These are phyloP conservation scores for Chlamydotis undulata DNA, from an alignment of 2,113 vertebrate species.

Conservation along the genomic window DNA sequence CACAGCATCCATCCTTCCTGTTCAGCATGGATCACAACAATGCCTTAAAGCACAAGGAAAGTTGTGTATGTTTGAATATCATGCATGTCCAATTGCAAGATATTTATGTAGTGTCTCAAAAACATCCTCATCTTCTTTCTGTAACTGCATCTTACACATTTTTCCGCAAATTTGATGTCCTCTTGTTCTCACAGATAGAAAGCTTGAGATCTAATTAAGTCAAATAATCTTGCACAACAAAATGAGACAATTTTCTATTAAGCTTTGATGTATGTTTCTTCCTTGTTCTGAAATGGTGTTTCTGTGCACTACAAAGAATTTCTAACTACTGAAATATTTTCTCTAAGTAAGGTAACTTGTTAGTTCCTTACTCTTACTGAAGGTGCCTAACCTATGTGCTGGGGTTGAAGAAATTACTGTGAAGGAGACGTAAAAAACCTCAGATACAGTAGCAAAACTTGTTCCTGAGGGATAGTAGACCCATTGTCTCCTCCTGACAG, in stretches of 20 bases:
- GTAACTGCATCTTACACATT: neutral
- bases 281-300: neutral
- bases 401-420: conserved; percentile 1
- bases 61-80: neutral
- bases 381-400: neutral
- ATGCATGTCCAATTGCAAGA: neutral
- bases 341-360: neutral
- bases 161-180: conserved; percentile 11
- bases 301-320: neutral
- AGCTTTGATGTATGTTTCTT: neutral
- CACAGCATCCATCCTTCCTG: neutral
- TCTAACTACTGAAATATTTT: neutral
- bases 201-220: conserved; percentile 37
- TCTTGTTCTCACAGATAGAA: neutral
- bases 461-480: neutral
- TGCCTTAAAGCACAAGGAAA: conserved; percentile 17
- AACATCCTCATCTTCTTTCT: neutral
- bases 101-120: neutral
- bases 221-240: conserved; percentile 23
- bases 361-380: neutral
- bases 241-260: conserved; percentile 15
- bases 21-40: neutral
- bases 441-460: neutral
- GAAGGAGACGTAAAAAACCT: neutral
- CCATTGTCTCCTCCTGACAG: neutral